Percentiles rank a stretch among this genome's conserved stretches.
These are phyloP conservation scores for Brachionus koreanus DNA, from an alignment of 1,140 invertebrate genomes.

Conservation along the genomic window DNA sequence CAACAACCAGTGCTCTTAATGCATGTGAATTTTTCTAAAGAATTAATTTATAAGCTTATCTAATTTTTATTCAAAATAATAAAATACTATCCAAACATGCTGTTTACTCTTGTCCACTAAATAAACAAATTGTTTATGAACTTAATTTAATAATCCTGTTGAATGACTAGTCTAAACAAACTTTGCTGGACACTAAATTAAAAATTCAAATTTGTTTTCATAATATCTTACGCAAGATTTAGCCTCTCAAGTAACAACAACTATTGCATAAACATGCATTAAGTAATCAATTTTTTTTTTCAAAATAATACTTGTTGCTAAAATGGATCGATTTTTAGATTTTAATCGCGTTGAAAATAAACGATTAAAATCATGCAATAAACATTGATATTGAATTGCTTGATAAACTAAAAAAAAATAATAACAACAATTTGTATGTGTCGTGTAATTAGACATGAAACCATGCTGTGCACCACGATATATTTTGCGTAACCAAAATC, in stretches of 20 bases:
- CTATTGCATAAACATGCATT: background rate
- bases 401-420: conserved; percentile 14
- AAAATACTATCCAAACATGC: background rate
- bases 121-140: conserved; percentile 7
- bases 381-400: conserved; percentile 29
- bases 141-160: background rate
- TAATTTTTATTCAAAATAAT: conserved; percentile 25
- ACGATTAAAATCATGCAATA: conserved; percentile 40
- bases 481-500: background rate
- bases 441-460: background rate
- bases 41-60: conserved; percentile 37
- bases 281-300: conserved; percentile 9
- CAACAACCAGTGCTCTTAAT: background rate
- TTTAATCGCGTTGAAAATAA: background rate
- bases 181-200: conserved; percentile 3
- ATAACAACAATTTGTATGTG: background rate
- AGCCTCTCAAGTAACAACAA: background rate
- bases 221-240: conserved; percentile 1
- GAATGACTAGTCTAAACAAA: conserved; percentile 15
- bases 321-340: conserved; percentile 8
- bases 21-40: background rate
- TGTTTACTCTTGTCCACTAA: background rate
- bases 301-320: background rate
- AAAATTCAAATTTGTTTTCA: conserved; percentile 1
- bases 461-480: background rate